phyloP scores from a whole-genome alignment of 2,113 vertebrate species.

The Xenus cinereus region DNA sequence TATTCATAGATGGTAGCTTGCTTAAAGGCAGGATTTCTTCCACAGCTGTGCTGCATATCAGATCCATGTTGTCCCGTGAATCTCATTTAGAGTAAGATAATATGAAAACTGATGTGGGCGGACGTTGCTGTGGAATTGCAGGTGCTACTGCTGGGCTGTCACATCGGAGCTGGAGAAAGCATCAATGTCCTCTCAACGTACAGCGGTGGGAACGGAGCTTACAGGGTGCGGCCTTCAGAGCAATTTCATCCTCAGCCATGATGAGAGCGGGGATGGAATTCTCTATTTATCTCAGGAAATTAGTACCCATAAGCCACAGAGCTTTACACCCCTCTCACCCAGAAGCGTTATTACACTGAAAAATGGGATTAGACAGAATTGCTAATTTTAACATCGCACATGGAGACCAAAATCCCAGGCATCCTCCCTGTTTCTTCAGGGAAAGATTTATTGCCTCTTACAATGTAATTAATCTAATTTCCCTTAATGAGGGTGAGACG shows the following conservation, averaged over 20 bases:
- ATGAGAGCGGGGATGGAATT: neutral
- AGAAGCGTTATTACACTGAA: neutral
- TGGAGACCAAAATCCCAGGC: neutral
- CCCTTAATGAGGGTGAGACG: neutral
- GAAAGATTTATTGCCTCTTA: neutral
- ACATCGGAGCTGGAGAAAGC: neutral
- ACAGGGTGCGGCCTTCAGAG: neutral
- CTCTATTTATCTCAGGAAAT: neutral
- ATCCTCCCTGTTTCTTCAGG: neutral
- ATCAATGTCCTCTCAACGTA: neutral
- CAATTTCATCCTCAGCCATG: neutral
- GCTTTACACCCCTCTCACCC: neutral
- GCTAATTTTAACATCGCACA: neutral
- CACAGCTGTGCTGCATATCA: slow-evolving; percentile 11
- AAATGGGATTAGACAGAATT: neutral
- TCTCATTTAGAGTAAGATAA: slow-evolving; percentile 2
- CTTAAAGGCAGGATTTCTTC: slow-evolving; percentile 29
- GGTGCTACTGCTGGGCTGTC: neutral
- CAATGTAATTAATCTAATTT: neutral
- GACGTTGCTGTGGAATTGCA: neutral
- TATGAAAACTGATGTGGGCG: neutral
- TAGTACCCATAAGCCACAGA: neutral
- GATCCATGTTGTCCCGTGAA: neutral
- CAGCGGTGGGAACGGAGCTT: neutral
- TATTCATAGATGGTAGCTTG: slow-evolving; percentile 3